Percentiles rank a stretch among this genome's conserved stretches.
These are phyloP conservation scores for Raphicerus campestris DNA, from an alignment of 2,113 vertebrate species.

Conservation along the genomic window DNA sequence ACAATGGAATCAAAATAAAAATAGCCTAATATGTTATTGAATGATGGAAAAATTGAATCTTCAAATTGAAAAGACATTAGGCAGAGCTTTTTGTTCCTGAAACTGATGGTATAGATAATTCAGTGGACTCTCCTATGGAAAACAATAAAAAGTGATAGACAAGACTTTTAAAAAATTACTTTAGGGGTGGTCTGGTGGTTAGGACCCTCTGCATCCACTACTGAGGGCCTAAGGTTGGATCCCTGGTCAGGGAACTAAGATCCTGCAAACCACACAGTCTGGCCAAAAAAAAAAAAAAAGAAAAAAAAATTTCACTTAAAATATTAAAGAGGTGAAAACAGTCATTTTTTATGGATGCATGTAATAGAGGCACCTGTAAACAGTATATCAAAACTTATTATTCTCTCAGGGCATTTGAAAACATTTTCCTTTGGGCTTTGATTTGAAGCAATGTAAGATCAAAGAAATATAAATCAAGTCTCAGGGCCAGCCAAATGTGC, in stretches of 20 bases:
- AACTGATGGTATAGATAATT: neutral
- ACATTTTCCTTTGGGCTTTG: neutral
- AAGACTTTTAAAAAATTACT: neutral
- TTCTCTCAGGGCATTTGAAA: neutral
- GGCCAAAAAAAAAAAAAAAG: neutral
- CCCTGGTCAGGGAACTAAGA: neutral
- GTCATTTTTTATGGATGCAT: neutral
- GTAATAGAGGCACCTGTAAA: neutral
- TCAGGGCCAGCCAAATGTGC: neutral
- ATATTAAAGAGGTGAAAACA: neutral
- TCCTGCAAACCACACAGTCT: neutral
- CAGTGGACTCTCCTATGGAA: neutral
- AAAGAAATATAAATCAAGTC: constrained; percentile 6
- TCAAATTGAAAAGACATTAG: neutral
- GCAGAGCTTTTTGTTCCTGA: neutral
- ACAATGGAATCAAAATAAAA: neutral
- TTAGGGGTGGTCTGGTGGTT: neutral
- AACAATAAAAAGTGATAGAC: neutral
- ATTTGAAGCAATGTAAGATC: neutral
- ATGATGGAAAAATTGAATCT: neutral
- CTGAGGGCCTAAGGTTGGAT: neutral
- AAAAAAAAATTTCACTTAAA: neutral
- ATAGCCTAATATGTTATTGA: neutral
- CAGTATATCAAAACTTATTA: neutral
- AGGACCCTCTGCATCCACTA: neutral